A percentile compares a stretch with the other conserved stretches of the same genome.
phyloP scores from a whole-genome alignment of 2,113 vertebrate species.

The Athene cunicularia region DNA sequence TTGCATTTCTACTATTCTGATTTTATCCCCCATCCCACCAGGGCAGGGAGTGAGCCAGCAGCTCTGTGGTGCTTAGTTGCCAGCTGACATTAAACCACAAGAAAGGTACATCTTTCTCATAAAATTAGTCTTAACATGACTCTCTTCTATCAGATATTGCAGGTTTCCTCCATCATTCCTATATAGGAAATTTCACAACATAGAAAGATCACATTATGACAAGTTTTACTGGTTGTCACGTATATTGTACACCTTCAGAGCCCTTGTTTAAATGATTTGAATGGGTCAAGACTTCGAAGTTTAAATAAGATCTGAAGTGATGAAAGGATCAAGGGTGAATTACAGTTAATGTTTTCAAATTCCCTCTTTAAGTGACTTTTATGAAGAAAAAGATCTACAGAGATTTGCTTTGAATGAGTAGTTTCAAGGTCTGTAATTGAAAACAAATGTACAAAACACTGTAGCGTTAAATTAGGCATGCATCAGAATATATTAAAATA shows the following conservation, averaged over 20 bases:
- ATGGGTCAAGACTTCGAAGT: conserved; percentile 51
- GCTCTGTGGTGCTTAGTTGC: too few relatives aligned
- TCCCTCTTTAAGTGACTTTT: conserved; percentile 8
- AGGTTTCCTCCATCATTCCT: background rate
- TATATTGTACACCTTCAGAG: conserved; percentile 11
- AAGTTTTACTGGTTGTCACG: background rate
- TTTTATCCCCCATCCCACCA: too few relatives aligned
- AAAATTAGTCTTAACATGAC: background rate
- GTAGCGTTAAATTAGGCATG: background rate
- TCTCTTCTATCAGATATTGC: background rate
- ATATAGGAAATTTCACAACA: background rate
- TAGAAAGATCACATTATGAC: background rate
- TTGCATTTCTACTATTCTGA: too few relatives aligned
- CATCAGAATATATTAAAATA: background rate
- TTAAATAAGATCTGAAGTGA: conserved; percentile 28
- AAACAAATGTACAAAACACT: conserved; percentile 25
- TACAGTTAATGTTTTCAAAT: conserved; percentile 43
- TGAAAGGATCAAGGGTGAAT: conserved; percentile 39
- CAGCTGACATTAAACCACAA: too few relatives aligned
- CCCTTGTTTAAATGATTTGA: conserved; percentile 6
- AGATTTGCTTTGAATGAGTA: conserved; percentile 25
- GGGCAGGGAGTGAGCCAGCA: too few relatives aligned
- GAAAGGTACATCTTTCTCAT: background rate
- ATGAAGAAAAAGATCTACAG: conserved; percentile 37
- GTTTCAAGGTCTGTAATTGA: conserved; percentile 36